Evolutionary conservation across 1,140 invertebrate species (phyloP).

Genomic region (Conus ventricosus): DNA sequence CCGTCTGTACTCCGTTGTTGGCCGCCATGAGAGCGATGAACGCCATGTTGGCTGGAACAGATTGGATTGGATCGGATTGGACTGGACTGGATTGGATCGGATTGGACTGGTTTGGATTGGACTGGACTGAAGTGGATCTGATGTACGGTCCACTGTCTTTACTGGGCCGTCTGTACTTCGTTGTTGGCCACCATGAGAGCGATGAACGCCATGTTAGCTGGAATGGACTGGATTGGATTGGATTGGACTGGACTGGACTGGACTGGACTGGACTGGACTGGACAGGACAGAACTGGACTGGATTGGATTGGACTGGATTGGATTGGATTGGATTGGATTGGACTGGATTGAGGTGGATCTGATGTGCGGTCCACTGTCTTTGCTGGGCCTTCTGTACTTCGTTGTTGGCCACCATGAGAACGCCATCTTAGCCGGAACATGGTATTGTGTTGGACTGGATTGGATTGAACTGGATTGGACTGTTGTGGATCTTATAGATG

Average conservation of each 20-base stretch:
- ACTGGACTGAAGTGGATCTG: constrained; percentile 77
- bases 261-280: no score
- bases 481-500: constrained; percentile 78
- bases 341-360: constrained; percentile 76
- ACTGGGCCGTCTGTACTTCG: constrained; percentile 40
- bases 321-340: no score
- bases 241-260: no score
- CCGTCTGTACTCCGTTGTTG: constrained; percentile 41
- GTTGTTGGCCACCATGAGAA: constrained; percentile 24
- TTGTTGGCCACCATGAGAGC: constrained; percentile 19
- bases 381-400: constrained; percentile 56
- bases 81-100: constrained; percentile 74
- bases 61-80: no score
- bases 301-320: no score
- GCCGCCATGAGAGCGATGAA: constrained; percentile 31
- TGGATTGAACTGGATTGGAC: no score
- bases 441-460: no score
- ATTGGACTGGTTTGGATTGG: no score
- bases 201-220: constrained; percentile 27
- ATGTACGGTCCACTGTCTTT: constrained; percentile 77
- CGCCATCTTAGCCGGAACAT: constrained; percentile 5
- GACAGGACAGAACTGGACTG: no score
- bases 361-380: constrained; percentile 78
- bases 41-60: constrained; percentile 20
- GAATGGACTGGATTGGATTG: no score